Evolutionary conservation across 2,888 invertebrate genomes (phyloP), one percentile per base, ranked within the genome.

Genomic region (Microctonus hyperodae): DNA sequence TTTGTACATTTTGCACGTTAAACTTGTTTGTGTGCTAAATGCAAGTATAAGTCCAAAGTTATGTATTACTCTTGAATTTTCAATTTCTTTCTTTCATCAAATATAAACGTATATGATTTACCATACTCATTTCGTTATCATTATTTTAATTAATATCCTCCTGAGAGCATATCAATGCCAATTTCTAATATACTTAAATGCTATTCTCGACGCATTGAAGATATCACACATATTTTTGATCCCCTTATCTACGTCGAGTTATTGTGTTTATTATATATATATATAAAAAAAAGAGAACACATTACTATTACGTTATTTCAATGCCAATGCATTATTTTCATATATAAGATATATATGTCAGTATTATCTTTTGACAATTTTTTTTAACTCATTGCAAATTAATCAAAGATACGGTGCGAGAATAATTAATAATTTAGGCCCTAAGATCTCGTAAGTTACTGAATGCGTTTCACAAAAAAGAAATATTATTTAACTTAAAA

Each of bases 401-500:
- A 72, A 70, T 31, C 16, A 68, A 61, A 70, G 44, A n/a, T 50
- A 44, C 20, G 16, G 16, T 35, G 35, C 55, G 20, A 61, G 58
- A 63, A 50, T 57, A 57, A 23, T 35, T 61, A 37, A 55, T 64
- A 61, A 69, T 67, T 60, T 71, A 71, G 71, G 71, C 68, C 71
- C 67, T 44, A 50, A 37, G 37, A 58, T 58, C 57, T 62, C 40
- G 48, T 31, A 50, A 10, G 25, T 44, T 16, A 44, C 6, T 44
- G 16, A 40, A 33, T 53, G 31, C 23, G 35, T 53, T 28, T 28
- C 25, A 28, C 23, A n/a, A 40, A 25, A 25, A 23, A 73, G 74
- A 69, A 65, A 68, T 63, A 22, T 73, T 75, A 75, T 75, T 67
- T 74, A 69, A 16, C 16, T 77, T 80, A 79, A 79, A 80, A 81